These are phyloP conservation scores for Lepidocyrtoides sp. DNA, from an alignment of 2,888 invertebrate genomes.

Conservation along the genomic window DNA sequence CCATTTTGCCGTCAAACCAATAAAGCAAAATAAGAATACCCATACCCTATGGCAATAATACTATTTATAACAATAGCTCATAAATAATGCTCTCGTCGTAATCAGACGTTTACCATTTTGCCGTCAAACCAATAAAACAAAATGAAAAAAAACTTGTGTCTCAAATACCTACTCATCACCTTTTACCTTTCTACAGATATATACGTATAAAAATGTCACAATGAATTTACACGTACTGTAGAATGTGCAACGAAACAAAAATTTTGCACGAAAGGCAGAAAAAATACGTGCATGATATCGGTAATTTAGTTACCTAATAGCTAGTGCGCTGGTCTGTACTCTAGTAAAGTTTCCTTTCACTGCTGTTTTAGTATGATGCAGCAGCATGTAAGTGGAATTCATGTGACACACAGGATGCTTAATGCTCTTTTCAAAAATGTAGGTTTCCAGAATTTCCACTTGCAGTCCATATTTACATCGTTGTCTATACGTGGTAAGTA, in stretches of 20 bases:
- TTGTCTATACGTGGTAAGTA: too few species aligned
- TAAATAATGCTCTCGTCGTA: background rate
- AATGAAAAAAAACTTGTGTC: background rate
- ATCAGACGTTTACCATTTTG: background rate
- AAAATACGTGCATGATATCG: background rate
- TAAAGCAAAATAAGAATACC: background rate
- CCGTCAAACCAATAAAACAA: background rate
- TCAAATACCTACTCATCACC: background rate
- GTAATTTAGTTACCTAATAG: conserved; percentile 7
- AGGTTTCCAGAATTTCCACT: background rate
- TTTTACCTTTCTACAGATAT: background rate
- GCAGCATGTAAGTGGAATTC: background rate
- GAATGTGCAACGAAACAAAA: too few species aligned
- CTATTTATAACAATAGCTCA: background rate
- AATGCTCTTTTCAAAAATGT: conserved; percentile 1
- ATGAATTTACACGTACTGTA: background rate
- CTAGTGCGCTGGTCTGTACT: background rate
- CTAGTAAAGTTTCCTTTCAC: too few species aligned
- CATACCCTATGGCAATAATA: conserved; percentile 11
- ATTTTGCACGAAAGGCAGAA: background rate
- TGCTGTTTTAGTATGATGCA: background rate
- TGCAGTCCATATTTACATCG: background rate
- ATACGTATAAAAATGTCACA: too few species aligned
- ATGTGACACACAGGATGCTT: background rate
- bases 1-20: background rate